Evolutionary conservation across 2,113 vertebrate genomes (phyloP).

Genomic region (Onychostoma macrolepis): DNA sequence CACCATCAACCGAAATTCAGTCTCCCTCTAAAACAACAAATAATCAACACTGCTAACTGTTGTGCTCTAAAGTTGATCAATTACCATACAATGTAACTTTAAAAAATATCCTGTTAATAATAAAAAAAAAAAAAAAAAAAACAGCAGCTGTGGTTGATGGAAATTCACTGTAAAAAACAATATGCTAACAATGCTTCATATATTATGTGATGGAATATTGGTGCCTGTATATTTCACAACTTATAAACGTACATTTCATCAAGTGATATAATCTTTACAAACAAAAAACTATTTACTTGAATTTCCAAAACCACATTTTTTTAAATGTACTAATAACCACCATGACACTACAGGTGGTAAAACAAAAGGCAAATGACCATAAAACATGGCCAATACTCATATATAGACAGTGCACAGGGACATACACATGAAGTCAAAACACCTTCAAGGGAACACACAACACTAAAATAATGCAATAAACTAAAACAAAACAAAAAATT

Average conservation of each 20-base stretch:
- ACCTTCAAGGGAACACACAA: background rate
- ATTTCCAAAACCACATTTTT: background rate
- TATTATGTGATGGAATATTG: background rate
- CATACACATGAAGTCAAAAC: background rate
- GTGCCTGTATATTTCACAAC: background rate
- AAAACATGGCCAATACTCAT: too few relatives aligned
- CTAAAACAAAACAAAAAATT: background rate
- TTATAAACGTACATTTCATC: background rate
- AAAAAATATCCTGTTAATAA: too few relatives aligned
- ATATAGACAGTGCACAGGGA: background rate
- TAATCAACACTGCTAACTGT: background rate
- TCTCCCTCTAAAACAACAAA: constrained; percentile 39
- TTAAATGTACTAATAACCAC: background rate
- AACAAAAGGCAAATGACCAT: background rate
- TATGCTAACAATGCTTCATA: too few relatives aligned
- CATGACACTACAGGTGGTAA: background rate
- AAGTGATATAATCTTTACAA: background rate
- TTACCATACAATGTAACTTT: background rate
- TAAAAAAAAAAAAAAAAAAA: too few relatives aligned
- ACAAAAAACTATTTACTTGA: background rate
- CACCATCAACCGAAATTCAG: constrained; percentile 49
- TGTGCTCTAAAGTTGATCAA: background rate
- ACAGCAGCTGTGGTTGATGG: too few relatives aligned
- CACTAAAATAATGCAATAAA: background rate
- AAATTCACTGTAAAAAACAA: too few relatives aligned